Base-by-base conservation (phyloP, 2,888 invertebrate species). In the Lasioglossum oenotherae region DNA sequence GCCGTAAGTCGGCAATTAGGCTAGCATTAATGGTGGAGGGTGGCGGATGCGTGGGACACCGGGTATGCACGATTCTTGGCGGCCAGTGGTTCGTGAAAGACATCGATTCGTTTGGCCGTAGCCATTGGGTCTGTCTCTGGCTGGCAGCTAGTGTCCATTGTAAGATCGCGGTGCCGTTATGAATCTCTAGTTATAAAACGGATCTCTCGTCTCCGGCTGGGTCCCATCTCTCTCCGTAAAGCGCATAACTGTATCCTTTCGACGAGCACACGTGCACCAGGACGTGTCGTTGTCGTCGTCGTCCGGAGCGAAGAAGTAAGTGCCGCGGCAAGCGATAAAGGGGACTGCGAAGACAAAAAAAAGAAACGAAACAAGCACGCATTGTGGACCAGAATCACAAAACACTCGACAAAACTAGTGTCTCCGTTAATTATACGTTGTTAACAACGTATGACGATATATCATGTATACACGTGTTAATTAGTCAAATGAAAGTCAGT, bases 161-260 rank as follows among this genome's bases (percentile, higher is more conserved):
- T 89, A 75, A 88, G 88, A 84, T 85, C 80, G 82, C 87, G 67
- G 92, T 93, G 92, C 94, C 94, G 94, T 94, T 94, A 94, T 94
- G 93, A 94, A 94, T 94, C 93, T 93, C 92, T 92, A 91, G 91
- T 92, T 94, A 92, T 92, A 92, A 93, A 94, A 93, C 93, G 91
- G 92, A 92, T 93, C 92, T 92, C 91, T 90, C 88, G 88, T 88
- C 67, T 67, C 90, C 91, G 92, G 82, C 87, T 44, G 64, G 67
- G 80, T 78, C 57, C 75, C 79, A 46, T 85, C 83, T 80, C 74
- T 79, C 78, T 69, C 79, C 80, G 88, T 67, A 78, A 90, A 92
- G 91, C 91, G 92, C 89, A 92, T 94, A 94, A 94, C 94, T 94
- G 94, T 94, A 93, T 89, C 91, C 92, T 89, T 90, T 90, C 89